Conservation (phyloP, 2,113 vertebrate genomes). For the Edolisoma coerulescens region DNA sequence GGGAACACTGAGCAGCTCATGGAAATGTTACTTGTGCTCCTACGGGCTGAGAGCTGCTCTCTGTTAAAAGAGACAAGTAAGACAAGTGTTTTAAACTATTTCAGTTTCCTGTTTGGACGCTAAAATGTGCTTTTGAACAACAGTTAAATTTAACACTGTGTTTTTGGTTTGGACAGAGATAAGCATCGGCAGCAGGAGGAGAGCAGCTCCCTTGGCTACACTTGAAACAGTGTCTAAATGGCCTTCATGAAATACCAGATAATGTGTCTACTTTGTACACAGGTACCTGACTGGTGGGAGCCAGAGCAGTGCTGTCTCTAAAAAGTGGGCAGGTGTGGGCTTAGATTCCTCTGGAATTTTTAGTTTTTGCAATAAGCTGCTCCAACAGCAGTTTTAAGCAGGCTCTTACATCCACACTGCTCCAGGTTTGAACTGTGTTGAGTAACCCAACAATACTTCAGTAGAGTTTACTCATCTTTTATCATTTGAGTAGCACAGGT, state of each 20-base stretch:
- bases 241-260: not conserved
- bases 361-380: not conserved
- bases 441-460: not conserved
- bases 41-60: not conserved
- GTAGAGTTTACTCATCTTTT: not conserved
- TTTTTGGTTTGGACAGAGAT: slow-evolving; percentile 29
- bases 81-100: not conserved
- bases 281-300: not conserved
- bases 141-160: not conserved
- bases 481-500: not conserved
- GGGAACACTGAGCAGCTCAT: not conserved
- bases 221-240: not conserved
- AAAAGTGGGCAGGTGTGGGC: not conserved
- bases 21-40: not conserved
- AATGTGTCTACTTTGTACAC: not conserved
- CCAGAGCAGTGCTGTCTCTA: not conserved
- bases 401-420: not conserved
- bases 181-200: not conserved
- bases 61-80: not conserved
- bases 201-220: not conserved
- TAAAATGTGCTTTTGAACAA: not conserved
- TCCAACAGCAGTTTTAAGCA: not conserved
- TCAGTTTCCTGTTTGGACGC: not conserved
- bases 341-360: not conserved
- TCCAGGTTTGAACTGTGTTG: not conserved